Evolutionary conservation across 64 coral and sea anemone genomes (phyloP).

Genomic region (Acropora yongei): DNA sequence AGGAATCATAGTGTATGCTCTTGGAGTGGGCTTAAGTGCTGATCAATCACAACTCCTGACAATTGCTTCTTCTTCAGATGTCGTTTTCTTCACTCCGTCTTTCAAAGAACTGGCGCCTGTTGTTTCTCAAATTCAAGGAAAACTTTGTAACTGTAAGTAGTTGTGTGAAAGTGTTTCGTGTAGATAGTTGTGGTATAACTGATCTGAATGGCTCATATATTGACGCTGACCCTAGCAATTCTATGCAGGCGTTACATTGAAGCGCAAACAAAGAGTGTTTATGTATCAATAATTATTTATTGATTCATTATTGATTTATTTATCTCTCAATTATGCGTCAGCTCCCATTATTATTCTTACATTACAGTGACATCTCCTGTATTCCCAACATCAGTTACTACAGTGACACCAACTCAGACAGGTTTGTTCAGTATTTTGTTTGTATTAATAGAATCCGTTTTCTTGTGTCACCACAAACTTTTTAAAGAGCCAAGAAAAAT

Average conservation of each 20-base stretch:
- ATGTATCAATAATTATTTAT: no score
- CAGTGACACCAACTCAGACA: neutral
- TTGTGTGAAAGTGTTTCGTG: neutral
- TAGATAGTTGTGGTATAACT: no score
- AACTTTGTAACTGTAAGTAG: neutral
- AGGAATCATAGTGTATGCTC: conserved; percentile 11
- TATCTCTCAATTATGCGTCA: no score
- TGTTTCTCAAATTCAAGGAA: neutral
- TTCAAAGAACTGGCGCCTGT: neutral
- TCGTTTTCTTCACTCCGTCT: neutral
- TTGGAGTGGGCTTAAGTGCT: conserved; percentile 7
- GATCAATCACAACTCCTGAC: neutral
- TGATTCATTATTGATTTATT: no score
- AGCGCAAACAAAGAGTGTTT: no score
- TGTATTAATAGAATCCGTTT: neutral
- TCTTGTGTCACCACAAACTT: no score
- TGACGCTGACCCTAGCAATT: no score
- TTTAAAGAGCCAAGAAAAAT: no score
- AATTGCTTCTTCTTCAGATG: neutral
- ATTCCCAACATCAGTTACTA: neutral
- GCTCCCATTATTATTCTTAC: neutral
- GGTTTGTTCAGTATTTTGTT: neutral
- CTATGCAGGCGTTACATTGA: no score
- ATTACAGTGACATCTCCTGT: neutral
- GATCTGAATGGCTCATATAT: no score